Base-by-base conservation (phyloP, 2,888 invertebrate genomes). In the Drosophila neotestacea region DNA sequence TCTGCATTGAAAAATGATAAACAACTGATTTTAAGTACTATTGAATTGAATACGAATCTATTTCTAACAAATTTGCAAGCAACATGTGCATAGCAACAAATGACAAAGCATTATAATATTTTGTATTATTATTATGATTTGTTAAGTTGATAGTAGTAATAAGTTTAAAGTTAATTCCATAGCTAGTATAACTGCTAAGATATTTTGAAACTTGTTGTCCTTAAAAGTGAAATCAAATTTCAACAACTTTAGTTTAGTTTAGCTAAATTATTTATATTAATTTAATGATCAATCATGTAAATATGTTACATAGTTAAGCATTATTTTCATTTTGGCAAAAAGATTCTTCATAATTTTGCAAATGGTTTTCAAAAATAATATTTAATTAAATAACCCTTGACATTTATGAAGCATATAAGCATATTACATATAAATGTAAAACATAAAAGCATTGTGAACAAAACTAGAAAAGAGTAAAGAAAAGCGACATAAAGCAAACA, bases 301-400 rank as follows among this genome's bases (percentile, higher is more conserved):
- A 70, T 71, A 80, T 72, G 63, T 76, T 41, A 11, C 32, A 41
- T 6, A 4, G 13, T 39, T 47, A 70, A 59, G 63, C 54, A 46
- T 61, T 70, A 72, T 83, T 77, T 82, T 84, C 77, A 55, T 70
- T 91, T 91, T 91, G 90, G 92, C 92, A 92, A 92, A 92, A 92
- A 92, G 92, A 92, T 91, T 91, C 91, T 91, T 85, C 90, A 87
- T 87, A 83, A 76, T 88, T 88, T 77, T 70, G 60, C 58, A 78
- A 76, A 74, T 76, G 69, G 61, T 73, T 81, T 64, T 47, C 30
- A 58, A 36, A 34, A 63, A 58, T 51, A 70, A 70, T 44, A 42
- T 67, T 60, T 47, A 64, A 63, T 16, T 27, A 55, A 28, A 44
- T 30, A 32, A 61, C 44, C 50, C 52, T 70, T 78, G 77, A 73